Conservation (phyloP, 1,140 invertebrate species). For the Conopomorpha cramerella region DNA sequence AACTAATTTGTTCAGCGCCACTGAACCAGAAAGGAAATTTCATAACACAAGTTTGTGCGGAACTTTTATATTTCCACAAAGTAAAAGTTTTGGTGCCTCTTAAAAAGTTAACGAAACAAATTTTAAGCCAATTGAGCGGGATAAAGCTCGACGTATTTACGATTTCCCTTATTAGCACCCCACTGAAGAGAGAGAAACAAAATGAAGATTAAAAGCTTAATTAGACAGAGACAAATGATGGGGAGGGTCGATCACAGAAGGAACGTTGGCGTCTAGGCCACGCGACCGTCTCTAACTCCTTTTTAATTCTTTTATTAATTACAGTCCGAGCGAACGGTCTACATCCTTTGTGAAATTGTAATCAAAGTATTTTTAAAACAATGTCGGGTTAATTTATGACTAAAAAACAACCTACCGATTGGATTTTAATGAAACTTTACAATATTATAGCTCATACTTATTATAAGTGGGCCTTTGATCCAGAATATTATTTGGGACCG, state of each 20-base stretch:
- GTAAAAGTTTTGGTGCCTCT: not conserved
- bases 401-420: no score
- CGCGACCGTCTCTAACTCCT: conserved; percentile 55
- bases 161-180: conserved; percentile 50
- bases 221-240: conserved; percentile 33
- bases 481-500: no score
- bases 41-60: not conserved
- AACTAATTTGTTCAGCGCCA: no score
- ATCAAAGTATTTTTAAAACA: no score
- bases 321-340: no score
- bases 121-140: not conserved
- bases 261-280: conserved; percentile 55
- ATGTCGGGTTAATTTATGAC: no score
- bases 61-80: not conserved
- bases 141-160: not conserved
- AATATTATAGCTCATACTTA: no score
- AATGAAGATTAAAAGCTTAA: conserved; percentile 38
- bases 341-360: no score
- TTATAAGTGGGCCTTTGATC: no score
- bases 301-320: conserved; percentile 58
- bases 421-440: no score
- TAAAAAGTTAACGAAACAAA: no score
- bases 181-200: conserved; percentile 30
- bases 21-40: not conserved
- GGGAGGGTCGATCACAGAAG: conserved; percentile 54